Base-by-base conservation (phyloP, 2,113 vertebrate genomes). In the Salvelinus alpinus region DNA sequence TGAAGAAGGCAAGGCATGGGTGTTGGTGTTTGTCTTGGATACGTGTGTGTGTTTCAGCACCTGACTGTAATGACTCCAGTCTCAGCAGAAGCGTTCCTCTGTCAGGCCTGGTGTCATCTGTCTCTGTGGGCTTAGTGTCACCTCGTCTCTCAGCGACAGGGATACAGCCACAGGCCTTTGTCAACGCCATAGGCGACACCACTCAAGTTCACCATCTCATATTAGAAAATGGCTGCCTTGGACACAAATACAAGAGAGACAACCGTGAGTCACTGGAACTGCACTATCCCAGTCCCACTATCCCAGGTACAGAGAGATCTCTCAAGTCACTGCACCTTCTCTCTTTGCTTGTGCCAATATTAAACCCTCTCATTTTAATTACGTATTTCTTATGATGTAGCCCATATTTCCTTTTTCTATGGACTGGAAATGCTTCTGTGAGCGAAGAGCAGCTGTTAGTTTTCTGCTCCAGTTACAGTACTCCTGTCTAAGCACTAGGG, bases 401-500 rank as follows among this genome's bases (percentile, higher is more conserved):
- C n/a, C 59, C 7, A 22, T 62, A 16, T 62, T 62, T 62, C 59
- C 12, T 4, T 54, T 62, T 16, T 22, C 20, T 62, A 62, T 62
- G 8, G 7, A n/a, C 59, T n/a, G 9, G 34, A 6, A 31, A 66
- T 13, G 38, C 38, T 64, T 54, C 7, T 16, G 18, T 16, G 18
- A 47, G 4, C 9, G 72, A 8, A 11, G 27, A 12, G 4, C 18
- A 47, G 38, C 38, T 69, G 7, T 44, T 22, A 1, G 69, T 12
- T 9, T 12, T 4, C 57, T 47, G 54, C 60, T n/a, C 20, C 20
- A 57, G 70, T 20, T 24, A 76, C 64, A 80, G 71, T 79, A 44
- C 75, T n/a, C 72, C 22, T 24, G 24, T 80, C 72, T 74, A 31
- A 74, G 85, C 80, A 88, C 72, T 11, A 68, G 85, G 72, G 77